A percentile compares a stretch with the other conserved stretches of the same genome.
phyloP scores from a whole-genome alignment of 1,140 invertebrate species.

The Lutraria rhynchaena region DNA sequence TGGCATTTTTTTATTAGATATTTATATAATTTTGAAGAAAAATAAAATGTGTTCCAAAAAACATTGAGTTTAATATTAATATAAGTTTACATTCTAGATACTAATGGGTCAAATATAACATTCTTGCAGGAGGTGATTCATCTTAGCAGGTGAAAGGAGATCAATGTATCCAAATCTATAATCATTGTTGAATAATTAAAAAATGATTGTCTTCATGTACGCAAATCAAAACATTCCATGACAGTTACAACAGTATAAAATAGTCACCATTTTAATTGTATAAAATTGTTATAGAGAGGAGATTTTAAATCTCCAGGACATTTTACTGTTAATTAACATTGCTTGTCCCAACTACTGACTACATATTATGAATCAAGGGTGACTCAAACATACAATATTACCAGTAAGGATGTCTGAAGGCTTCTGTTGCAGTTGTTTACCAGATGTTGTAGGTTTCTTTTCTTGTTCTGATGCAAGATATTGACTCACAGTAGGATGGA shows the following conservation, averaged over 20 bases:
- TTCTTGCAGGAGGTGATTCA: no score
- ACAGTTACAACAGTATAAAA: no score
- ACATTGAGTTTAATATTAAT: no score
- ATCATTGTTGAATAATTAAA: no score
- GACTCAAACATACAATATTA: background rate
- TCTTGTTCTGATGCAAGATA: conserved; percentile 1
- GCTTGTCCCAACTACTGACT: background rate
- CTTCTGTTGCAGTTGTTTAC: conserved; percentile 14
- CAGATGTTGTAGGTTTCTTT: background rate
- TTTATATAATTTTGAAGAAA: background rate
- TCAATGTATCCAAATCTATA: no score
- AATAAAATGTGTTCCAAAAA: background rate
- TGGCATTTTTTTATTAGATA: background rate
- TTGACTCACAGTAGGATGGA: conserved; percentile 16
- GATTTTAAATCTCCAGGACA: background rate
- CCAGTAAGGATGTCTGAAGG: conserved; percentile 30
- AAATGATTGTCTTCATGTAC: no score
- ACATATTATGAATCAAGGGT: background rate
- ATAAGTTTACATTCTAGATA: no score
- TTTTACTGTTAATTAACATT: background rate
- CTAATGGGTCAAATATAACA: no score
- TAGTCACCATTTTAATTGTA: background rate
- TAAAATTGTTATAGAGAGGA: background rate
- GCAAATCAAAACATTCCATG: no score
- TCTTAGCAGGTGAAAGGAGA: no score